Conservation (phyloP, 2,797 vertebrate species). For the Tamandua tetradactyla region DNA sequence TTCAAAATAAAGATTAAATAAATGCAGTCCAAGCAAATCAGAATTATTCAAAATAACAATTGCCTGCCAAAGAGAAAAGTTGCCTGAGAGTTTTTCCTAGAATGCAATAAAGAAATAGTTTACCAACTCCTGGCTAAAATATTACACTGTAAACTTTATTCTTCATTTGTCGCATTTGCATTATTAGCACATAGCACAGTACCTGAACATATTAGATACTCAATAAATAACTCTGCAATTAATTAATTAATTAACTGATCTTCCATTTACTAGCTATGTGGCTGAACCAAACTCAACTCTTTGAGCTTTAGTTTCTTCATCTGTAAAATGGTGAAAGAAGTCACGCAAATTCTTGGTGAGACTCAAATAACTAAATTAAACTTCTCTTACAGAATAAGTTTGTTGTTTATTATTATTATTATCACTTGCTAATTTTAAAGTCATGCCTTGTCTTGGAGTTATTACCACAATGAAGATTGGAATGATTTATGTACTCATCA, state of each 20-base stretch:
- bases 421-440: not conserved
- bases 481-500: not conserved
- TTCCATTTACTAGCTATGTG: not conserved
- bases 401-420: not conserved
- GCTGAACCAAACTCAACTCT: not conserved
- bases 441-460: not conserved
- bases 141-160: not conserved
- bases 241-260: not conserved
- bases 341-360: not conserved
- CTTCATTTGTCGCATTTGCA: not conserved
- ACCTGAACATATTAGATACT: not conserved
- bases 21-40: not conserved
- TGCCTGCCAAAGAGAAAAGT: not conserved
- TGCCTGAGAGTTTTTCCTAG: not conserved
- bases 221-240: not conserved
- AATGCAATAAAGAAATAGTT: not conserved
- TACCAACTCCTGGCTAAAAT: not conserved
- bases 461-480: not conserved
- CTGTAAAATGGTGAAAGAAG: not conserved
- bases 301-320: not conserved
- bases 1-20: conserved; percentile 37
- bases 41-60: not conserved
- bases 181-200: not conserved
- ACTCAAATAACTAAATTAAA: not conserved
- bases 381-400: not conserved